These are phyloP conservation scores for Pseudomyrmex cubaensis DNA, from an alignment of 1,140 invertebrate species.

Conservation along the genomic window DNA sequence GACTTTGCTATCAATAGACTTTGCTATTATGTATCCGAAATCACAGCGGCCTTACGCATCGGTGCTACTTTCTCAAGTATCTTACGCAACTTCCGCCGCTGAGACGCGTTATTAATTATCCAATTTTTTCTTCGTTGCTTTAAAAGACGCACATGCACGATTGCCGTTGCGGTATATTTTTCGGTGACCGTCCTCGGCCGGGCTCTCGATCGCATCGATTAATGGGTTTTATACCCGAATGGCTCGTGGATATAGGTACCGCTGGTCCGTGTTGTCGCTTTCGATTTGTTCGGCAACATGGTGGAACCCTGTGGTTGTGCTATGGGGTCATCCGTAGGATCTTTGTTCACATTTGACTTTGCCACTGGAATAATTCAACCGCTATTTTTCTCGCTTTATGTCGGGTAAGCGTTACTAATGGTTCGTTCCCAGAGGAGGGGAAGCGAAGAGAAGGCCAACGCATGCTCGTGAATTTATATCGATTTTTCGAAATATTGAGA, in stretches of 20 bases:
- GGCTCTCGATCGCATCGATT: constrained; percentile 67
- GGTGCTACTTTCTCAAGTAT: no score
- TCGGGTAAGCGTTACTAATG: constrained; percentile 79
- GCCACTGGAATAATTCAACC: constrained; percentile 75
- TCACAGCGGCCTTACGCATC: no score
- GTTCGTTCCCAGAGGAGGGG: constrained; percentile 55
- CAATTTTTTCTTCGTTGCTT: constrained; percentile 32
- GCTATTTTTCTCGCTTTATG: constrained; percentile 80
- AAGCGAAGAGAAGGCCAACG: neutral
- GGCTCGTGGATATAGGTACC: constrained; percentile 1
- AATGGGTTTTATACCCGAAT: constrained; percentile 31
- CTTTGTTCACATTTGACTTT: constrained; percentile 66
- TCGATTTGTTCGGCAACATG: constrained; percentile 47
- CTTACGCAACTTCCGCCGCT: neutral
- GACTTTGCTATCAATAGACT: no score
- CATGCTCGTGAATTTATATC: constrained; percentile 41
- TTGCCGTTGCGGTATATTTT: neutral
- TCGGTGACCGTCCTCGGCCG: constrained; percentile 30
- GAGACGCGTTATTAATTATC: constrained; percentile 42
- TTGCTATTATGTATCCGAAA: no score
- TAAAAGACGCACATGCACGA: neutral
- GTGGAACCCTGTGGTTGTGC: constrained; percentile 66
- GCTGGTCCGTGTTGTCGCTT: constrained; percentile 53
- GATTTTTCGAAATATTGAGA: constrained; percentile 57
- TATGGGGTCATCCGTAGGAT: constrained; percentile 51